Base-by-base conservation (phyloP, 2,888 invertebrate genomes). In the Thyatira batis region DNA sequence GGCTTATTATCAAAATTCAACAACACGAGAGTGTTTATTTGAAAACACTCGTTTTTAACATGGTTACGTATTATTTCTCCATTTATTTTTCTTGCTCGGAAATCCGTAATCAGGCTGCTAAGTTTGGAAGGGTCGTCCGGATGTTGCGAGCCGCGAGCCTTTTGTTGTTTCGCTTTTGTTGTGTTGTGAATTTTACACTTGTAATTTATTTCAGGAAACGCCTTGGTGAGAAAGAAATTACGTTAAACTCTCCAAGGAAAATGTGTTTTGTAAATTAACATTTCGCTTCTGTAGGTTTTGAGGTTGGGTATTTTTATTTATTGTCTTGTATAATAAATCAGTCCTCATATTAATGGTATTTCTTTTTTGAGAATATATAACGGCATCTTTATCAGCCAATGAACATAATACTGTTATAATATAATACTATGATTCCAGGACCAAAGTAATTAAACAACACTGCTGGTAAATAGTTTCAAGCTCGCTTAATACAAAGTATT, bases 131-230 rank as follows among this genome's bases (percentile, higher is more conserved):
- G 91, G 89, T 88, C 89, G 82, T 79, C 89, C 92, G 91, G 92
- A 91, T 89, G 91, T 90, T 89, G 82, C 80, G 87, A 84, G 87
- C 90, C 87, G 85, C 89, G 85, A 86, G 89, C 87, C 91, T 92
- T 91, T 92, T 92, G 89, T 91, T 91, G 88, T 85, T 87, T 79
- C 81, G 82, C 89, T 90, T 89, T 91, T 91, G 89, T 92, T 92
- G 89, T 91, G 89, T 89, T 91, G 87, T 87, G 89, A 90, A 91
- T 92, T 92, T 91, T 91, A 91, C 92, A 92, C 91, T 91, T 89
- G 91, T 92, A 90, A 92, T 92, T 92, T 91, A 91, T 92, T 91
- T 89, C 89, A 89, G 90, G 90, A 90, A 90, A 88, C 82, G 86
- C 88, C 87, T 87, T 82, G 85, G 87, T 84, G 87, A 87, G 85